Percentiles rank a stretch among this genome's conserved stretches.
These are phyloP conservation scores for Chaetura pelagica DNA, from an alignment of 2,113 vertebrate genomes.

Conservation along the genomic window DNA sequence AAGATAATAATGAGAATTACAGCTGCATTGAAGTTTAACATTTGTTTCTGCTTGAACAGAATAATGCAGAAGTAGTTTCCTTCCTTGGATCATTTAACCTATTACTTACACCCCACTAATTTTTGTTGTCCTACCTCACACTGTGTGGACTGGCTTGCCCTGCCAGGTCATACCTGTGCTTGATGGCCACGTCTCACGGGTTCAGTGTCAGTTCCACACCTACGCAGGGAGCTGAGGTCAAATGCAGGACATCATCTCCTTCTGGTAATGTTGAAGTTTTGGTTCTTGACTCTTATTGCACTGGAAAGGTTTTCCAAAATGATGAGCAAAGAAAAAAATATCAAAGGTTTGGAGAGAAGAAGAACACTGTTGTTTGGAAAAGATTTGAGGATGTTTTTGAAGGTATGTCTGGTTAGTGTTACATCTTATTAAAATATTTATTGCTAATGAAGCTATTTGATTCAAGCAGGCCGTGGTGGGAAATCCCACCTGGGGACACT, in stretches of 20 bases:
- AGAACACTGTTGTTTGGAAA: not conserved
- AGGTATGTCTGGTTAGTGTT: not conserved
- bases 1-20: not conserved
- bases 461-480: not conserved
- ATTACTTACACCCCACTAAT: not conserved
- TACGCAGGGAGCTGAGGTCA: fast-evolving
- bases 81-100: not conserved
- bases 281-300: not conserved
- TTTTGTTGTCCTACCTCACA: not conserved
- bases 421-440: not conserved
- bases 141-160: fast-evolving
- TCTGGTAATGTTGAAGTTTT: not conserved
- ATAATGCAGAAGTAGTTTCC: not conserved
- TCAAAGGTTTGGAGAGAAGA: not conserved
- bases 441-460: not conserved
- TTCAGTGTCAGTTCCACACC: not conserved
- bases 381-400: not conserved
- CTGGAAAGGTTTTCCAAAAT: not conserved
- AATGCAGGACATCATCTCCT: not conserved
- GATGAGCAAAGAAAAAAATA: not conserved
- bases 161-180: not conserved
- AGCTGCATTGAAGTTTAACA: not conserved
- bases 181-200: not conserved
- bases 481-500: not conserved
- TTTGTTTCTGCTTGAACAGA: not conserved